Conservation (phyloP, 2,113 vertebrate genomes). For the Corydoras maculifer region DNA sequence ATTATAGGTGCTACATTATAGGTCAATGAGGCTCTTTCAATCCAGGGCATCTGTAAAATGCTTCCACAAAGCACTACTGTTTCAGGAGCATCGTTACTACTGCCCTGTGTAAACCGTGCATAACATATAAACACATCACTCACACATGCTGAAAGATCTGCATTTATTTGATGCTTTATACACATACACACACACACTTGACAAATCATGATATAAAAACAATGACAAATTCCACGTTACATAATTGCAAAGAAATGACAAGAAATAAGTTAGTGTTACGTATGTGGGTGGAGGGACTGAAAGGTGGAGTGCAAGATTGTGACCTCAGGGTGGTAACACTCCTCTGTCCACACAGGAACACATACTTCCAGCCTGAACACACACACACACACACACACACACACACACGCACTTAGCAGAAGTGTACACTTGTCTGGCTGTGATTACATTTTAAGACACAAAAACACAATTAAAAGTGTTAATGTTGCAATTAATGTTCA, state of each 20-base stretch:
- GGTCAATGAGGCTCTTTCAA: conserved; percentile 7
- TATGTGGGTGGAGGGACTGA: conserved; percentile 8
- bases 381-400: conserved; percentile 31
- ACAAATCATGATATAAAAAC: too few relatives aligned
- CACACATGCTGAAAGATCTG: background rate
- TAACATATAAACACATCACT: background rate
- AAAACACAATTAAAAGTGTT: too few relatives aligned
- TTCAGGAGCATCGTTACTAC: background rate
- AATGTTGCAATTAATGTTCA: too few relatives aligned
- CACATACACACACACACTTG: background rate
- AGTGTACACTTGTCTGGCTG: background rate
- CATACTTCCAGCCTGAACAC: conserved; percentile 24
- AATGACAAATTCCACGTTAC: background rate
- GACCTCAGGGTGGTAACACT: conserved; percentile 18
- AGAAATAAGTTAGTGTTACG: background rate
- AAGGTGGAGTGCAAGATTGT: background rate
- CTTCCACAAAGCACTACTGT: conserved; percentile 4
- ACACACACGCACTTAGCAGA: conserved; percentile 29
- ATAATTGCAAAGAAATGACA: background rate
- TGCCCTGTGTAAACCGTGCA: background rate
- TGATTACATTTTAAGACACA: too few relatives aligned
- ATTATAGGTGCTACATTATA: background rate
- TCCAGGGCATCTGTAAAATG: background rate
- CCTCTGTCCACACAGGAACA: conserved; percentile 9
- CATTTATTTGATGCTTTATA: background rate